Conservation (phyloP, 2,797 vertebrate species). For the Fringilla coelebs region DNA sequence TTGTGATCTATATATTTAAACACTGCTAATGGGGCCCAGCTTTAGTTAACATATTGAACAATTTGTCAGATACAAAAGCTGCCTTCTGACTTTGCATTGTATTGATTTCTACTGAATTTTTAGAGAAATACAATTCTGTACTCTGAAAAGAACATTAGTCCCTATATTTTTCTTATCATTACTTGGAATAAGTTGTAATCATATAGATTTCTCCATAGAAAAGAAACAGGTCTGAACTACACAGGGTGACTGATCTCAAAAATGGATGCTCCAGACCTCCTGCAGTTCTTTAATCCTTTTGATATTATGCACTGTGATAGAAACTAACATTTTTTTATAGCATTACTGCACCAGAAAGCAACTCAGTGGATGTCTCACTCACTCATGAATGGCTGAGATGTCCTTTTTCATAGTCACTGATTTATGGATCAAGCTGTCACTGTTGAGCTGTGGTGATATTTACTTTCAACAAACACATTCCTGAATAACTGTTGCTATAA, state of each 20-base stretch:
- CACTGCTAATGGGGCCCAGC: not conserved
- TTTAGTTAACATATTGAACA: not conserved
- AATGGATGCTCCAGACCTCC: not conserved
- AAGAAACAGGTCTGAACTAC: not conserved
- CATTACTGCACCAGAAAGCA: not conserved
- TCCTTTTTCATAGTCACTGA: not conserved
- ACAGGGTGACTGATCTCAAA: not conserved
- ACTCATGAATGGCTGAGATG: not conserved
- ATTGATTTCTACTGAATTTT: not conserved
- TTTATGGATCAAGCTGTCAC: not conserved
- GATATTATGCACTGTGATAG: not conserved
- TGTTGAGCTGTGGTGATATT: not conserved
- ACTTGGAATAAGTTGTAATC: not conserved
- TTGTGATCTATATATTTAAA: not conserved
- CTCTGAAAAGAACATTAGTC: not conserved
- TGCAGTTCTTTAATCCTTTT: not conserved
- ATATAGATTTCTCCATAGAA: not conserved
- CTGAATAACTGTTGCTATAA: not conserved
- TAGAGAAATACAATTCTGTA: not conserved
- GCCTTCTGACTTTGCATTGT: not conserved
- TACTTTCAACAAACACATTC: not conserved
- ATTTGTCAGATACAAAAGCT: not conserved
- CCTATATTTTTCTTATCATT: not conserved
- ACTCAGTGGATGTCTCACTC: not conserved
- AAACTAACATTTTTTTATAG: not conserved